Evolutionary conservation across 2,797 vertebrate species (phyloP).

Genomic region (Sebastes matsubarae): DNA sequence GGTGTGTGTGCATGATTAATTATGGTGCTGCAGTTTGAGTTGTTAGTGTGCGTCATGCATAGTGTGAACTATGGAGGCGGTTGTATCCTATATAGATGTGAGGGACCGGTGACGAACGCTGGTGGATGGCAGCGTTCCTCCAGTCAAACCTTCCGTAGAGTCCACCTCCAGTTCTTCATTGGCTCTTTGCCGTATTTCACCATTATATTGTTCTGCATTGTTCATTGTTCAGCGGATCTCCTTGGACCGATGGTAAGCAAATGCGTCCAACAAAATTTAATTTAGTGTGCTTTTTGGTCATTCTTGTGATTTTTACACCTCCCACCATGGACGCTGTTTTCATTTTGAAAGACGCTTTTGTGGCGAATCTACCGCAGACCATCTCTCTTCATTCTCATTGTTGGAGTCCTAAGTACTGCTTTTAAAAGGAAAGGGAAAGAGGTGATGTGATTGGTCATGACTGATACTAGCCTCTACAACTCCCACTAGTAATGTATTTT

Average conservation of each 20-base stretch:
- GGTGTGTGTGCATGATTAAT: background rate
- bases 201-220: background rate
- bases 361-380: background rate
- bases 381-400: background rate
- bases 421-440: conserved; percentile 1
- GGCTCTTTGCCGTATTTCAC: background rate
- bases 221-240: background rate
- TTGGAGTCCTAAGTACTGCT: background rate
- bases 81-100: background rate
- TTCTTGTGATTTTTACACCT: background rate
- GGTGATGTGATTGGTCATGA: conserved; percentile 29
- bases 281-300: background rate
- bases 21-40: background rate
- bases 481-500: background rate
- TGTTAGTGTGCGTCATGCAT: background rate
- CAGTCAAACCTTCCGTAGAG: background rate
- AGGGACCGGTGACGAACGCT: background rate
- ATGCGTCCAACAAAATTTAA: background rate
- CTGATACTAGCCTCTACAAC: conserved; percentile 4
- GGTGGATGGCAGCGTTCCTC: background rate
- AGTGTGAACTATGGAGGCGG: background rate
- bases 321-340: background rate
- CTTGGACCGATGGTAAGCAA: background rate
- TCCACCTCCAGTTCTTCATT: background rate
- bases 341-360: background rate